Percentiles rank a stretch among this genome's conserved stretches.
Conservation (phyloP, 2,113 vertebrate genomes). For the Vidua chalybeata region DNA sequence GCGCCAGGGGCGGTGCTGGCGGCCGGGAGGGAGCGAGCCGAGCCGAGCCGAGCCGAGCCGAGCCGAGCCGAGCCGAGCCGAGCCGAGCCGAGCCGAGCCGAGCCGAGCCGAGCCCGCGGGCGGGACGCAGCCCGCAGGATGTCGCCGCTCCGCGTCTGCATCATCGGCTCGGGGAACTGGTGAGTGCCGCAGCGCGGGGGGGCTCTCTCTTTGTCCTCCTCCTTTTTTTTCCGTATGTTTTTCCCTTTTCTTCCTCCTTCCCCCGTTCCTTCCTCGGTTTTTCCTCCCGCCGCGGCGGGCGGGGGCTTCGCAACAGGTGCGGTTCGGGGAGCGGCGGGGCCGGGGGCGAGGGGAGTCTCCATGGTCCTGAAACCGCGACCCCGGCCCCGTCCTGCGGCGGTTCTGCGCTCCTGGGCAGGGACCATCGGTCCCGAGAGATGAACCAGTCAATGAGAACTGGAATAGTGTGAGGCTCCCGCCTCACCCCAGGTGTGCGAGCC, state of each 20-base stretch:
- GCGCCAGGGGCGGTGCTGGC: neutral
- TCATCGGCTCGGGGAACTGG: slow-evolving; percentile 88
- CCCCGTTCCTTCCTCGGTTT: neutral
- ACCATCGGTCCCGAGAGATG: neutral
- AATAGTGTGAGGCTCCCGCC: neutral
- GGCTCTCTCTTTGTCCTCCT: neutral
- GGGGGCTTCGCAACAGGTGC: slow-evolving; percentile 10
- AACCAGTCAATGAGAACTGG: fast-evolving
- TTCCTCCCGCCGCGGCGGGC: neutral
- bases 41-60: too few relatives aligned
- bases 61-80: too few relatives aligned
- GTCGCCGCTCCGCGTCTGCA: slow-evolving; percentile 74
- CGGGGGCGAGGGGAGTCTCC: neutral
- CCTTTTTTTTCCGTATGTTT: neutral
- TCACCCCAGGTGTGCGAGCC: neutral
- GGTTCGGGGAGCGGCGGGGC: neutral
- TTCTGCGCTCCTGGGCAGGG: fast-evolving
- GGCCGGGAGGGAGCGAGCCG: neutral
- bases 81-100: neutral
- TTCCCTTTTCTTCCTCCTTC: neutral
- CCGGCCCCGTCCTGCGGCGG: neutral
- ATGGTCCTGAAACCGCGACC: neutral
- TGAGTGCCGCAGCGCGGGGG: slow-evolving; percentile 51
- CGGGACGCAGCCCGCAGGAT: neutral
- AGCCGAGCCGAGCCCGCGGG: neutral